A percentile compares a stretch with the other conserved stretches of the same genome.
These are phyloP conservation scores for Marcusenius ussheri DNA, from an alignment of 2,113 vertebrate species.

Conservation along the genomic window DNA sequence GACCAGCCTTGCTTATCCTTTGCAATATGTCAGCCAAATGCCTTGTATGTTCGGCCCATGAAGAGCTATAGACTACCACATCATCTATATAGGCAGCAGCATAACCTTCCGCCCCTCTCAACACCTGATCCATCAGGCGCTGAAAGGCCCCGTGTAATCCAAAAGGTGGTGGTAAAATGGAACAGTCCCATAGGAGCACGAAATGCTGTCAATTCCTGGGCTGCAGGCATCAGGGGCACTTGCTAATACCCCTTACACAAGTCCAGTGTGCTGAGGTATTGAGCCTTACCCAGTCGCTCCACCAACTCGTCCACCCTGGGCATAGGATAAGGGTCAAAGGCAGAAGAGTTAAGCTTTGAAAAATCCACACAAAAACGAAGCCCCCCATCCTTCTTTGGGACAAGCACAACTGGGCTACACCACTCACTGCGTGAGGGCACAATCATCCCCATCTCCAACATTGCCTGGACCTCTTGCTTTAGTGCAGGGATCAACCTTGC, in stretches of 20 bases:
- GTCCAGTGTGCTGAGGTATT: not conserved
- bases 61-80: conserved; percentile 5
- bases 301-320: not conserved
- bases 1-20: not conserved
- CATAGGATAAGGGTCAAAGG: not conserved
- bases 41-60: not conserved
- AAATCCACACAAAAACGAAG: not conserved
- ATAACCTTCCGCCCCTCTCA: not conserved
- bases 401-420: not conserved
- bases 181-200: not conserved
- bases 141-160: conserved; percentile 14
- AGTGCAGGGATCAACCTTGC: not conserved
- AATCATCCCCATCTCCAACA: not conserved
- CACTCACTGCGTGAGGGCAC: not conserved
- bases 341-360: not conserved
- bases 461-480: not conserved
- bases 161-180: not conserved
- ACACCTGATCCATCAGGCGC: not conserved
- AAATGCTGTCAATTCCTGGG: not conserved
- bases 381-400: not conserved
- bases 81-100: conserved; percentile 13
- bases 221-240: not conserved
- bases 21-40: not conserved
- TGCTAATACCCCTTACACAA: not conserved
- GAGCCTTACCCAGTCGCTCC: not conserved